Percentiles rank a stretch among this genome's conserved stretches.
phyloP scores from a whole-genome alignment of 2,888 invertebrate genomes.

The Amblyteles armatorius region DNA sequence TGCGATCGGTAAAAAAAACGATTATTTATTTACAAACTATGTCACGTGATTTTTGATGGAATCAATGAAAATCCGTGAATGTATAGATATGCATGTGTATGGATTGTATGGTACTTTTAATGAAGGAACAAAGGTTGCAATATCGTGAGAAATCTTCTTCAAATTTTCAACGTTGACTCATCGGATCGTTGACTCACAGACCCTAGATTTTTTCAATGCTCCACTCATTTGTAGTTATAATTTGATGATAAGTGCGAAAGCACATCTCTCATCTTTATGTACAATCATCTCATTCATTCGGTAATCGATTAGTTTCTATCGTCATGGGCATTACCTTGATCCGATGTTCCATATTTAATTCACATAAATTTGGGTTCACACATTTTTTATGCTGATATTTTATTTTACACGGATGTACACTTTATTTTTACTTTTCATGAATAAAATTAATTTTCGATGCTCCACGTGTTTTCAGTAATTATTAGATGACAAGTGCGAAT shows the following conservation, averaged over 20 bases:
- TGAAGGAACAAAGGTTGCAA: conserved; percentile 30
- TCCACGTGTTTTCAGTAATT: neutral
- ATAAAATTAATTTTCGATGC: neutral
- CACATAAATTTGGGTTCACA: no score
- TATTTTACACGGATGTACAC: no score
- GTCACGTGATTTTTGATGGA: neutral
- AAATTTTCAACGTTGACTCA: neutral
- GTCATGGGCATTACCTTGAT: neutral
- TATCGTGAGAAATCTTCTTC: conserved; percentile 19
- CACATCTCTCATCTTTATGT: neutral
- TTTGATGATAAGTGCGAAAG: neutral
- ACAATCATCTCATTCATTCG: neutral
- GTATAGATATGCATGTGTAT: conserved; percentile 3
- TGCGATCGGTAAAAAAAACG: conserved; percentile 3
- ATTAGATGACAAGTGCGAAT: neutral
- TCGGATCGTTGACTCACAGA: neutral
- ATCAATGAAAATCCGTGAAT: neutral
- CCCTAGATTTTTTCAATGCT: neutral
- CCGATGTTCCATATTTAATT: neutral
- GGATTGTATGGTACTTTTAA: conserved; percentile 7
- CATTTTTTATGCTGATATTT: no score
- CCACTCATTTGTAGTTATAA: neutral
- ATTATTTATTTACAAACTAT: conserved; percentile 42
- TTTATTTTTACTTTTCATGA: no score
- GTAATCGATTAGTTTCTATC: neutral